Conservation (phyloP, 2,113 vertebrate genomes). For the Strigops habroptila region DNA sequence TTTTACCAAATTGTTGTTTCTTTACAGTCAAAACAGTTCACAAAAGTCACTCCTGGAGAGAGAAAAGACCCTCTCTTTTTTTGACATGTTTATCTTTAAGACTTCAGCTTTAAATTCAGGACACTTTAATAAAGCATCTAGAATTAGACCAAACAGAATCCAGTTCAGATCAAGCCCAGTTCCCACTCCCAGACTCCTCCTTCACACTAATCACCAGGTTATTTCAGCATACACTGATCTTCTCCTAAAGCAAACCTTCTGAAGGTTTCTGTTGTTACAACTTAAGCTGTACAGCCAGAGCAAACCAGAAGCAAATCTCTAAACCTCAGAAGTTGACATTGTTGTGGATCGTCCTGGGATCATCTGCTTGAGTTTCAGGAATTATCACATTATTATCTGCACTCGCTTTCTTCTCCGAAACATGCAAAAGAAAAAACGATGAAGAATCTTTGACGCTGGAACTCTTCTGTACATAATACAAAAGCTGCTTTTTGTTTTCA, state of each 20-base stretch:
- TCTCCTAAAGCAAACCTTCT: not conserved
- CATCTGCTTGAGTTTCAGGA: not conserved
- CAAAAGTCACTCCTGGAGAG: not conserved
- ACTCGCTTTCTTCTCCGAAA: not conserved
- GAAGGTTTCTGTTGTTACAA: not conserved
- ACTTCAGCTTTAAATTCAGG: not conserved
- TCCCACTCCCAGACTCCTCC: not conserved
- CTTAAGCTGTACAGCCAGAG: not conserved
- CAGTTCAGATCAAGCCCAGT: not conserved
- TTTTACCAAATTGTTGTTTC: not conserved
- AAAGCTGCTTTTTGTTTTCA: not conserved
- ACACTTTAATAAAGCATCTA: constrained; percentile 28
- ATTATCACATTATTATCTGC: not conserved
- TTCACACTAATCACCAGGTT: constrained; percentile 1
- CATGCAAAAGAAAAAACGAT: not conserved
- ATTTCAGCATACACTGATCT: not conserved
- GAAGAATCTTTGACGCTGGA: not conserved
- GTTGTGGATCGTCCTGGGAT: not conserved
- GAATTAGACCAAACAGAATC: constrained; percentile 15
- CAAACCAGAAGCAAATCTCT: not conserved
- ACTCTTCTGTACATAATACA: not conserved
- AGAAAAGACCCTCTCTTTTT: not conserved
- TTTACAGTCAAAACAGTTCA: constrained; percentile 4
- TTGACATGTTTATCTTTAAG: constrained; percentile 1
- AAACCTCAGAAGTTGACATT: not conserved